These are phyloP conservation scores for Masnerella sp. DNA, from an alignment of 2,888 invertebrate species.

Conservation along the genomic window DNA sequence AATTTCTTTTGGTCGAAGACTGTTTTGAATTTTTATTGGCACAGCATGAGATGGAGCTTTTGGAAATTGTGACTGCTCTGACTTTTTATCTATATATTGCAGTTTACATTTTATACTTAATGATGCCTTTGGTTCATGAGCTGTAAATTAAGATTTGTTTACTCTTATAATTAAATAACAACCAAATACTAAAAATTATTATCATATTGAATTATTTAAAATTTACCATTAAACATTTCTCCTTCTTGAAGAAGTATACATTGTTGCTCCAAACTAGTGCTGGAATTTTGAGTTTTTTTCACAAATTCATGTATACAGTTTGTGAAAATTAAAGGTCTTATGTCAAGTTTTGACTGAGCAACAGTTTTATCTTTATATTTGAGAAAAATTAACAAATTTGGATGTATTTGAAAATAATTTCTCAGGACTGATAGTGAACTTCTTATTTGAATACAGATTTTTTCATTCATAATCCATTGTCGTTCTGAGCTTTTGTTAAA, in stretches of 20 bases:
- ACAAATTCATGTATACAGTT: constrained; percentile 76
- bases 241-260: constrained; percentile 66
- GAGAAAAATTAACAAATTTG: constrained; percentile 78
- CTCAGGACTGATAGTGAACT: constrained; percentile 76
- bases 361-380: constrained; percentile 76
- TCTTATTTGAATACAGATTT: constrained; percentile 79
- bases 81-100: constrained; percentile 73
- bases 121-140: constrained; percentile 74
- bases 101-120: constrained; percentile 80
- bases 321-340: constrained; percentile 79
- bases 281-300: constrained; percentile 75
- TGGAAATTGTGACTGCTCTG: constrained; percentile 33
- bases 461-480: constrained; percentile 77
- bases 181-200: constrained; percentile 5
- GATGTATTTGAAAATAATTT: constrained; percentile 79
- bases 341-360: constrained; percentile 78
- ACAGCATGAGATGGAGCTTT: constrained; percentile 26
- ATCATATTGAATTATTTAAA: neutral
- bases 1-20: constrained; percentile 2
- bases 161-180: neutral
- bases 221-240: constrained; percentile 36
- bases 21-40: constrained; percentile 4
- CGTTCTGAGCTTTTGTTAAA: constrained; percentile 70
- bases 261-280: constrained; percentile 75
- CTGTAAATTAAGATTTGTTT: constrained; percentile 30